Evolutionary conservation across 2,888 invertebrate species (phyloP).

Genomic region (Cybosia mesomella): DNA sequence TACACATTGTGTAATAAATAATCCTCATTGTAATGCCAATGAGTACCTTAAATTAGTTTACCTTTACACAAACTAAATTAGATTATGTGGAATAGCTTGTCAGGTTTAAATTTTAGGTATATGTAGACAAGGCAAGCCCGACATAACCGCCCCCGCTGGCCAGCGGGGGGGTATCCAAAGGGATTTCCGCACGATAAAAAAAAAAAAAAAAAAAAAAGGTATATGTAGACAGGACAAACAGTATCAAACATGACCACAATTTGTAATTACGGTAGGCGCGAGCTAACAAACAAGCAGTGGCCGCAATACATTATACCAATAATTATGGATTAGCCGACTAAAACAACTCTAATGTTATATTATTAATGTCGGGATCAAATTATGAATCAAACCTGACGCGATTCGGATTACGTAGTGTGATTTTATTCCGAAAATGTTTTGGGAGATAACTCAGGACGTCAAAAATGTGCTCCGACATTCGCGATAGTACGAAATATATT

Average conservation of each 20-base stretch:
- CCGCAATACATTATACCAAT: constrained; percentile 66
- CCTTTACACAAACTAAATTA: constrained; percentile 18
- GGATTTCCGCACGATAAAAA: no score
- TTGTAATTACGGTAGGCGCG: constrained; percentile 67
- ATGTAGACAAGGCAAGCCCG: constrained; percentile 56
- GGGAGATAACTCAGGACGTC: constrained; percentile 47
- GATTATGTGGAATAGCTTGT: constrained; percentile 23
- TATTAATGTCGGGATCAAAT: constrained; percentile 65
- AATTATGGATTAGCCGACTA: constrained; percentile 71
- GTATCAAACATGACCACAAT: constrained; percentile 61
- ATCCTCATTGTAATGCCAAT: constrained; percentile 13
- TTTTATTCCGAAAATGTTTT: constrained; percentile 45
- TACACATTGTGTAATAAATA: constrained; percentile 18
- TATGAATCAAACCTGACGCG: constrained; percentile 63
- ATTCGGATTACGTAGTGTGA: constrained; percentile 52
- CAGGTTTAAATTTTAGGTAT: constrained; percentile 30
- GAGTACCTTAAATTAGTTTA: constrained; percentile 16
- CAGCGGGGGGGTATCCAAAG: no score
- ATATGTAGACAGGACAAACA: constrained; percentile 54
- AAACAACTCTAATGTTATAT: constrained; percentile 69
- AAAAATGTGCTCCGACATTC: constrained; percentile 32
- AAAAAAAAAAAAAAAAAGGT: no score
- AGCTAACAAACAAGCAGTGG: constrained; percentile 66
- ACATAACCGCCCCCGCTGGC: no score
- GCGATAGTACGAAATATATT: constrained; percentile 35